phyloP scores from a whole-genome alignment of 2,888 invertebrate species.

The Drosophila falleni region DNA sequence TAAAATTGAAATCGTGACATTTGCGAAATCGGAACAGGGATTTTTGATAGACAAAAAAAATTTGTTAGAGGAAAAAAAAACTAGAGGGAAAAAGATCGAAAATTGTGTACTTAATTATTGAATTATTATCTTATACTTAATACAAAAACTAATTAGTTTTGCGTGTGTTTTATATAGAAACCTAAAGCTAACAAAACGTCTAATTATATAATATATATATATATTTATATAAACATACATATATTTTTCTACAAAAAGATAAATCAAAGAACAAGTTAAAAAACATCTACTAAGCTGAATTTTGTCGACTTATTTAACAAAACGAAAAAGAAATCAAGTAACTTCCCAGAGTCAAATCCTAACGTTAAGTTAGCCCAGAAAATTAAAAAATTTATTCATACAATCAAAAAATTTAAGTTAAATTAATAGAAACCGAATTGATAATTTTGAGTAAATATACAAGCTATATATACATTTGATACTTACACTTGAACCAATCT shows the following conservation, averaged over 20 bases:
- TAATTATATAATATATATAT: constrained; percentile 56
- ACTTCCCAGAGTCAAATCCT: constrained; percentile 63
- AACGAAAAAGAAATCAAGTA: constrained; percentile 49
- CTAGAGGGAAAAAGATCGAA: constrained; percentile 32
- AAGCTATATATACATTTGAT: constrained; percentile 29
- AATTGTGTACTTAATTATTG: constrained; percentile 71
- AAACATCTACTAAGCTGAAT: constrained; percentile 64
- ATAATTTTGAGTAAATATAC: constrained; percentile 29
- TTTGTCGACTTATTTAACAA: constrained; percentile 52
- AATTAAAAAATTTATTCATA: constrained; percentile 33
- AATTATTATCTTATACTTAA: constrained; percentile 48
- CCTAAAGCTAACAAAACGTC: constrained; percentile 46
- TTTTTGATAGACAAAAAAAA: constrained; percentile 53
- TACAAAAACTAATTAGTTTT: constrained; percentile 20
- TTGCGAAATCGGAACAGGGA: constrained; percentile 67
- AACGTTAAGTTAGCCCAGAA: constrained; percentile 40
- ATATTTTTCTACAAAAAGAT: constrained; percentile 57
- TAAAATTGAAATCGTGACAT: constrained; percentile 36
- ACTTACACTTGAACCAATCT: constrained; percentile 29
- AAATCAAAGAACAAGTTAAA: constrained; percentile 43
- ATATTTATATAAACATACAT: constrained; percentile 56
- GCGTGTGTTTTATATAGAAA: constrained; percentile 37
- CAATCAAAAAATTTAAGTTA: constrained; percentile 5
- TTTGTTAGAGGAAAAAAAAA: constrained; percentile 36
- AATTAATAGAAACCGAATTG: constrained; percentile 12